phyloP scores from a whole-genome alignment of 2,888 invertebrate species.

The Anoplius nigerrimus region DNA sequence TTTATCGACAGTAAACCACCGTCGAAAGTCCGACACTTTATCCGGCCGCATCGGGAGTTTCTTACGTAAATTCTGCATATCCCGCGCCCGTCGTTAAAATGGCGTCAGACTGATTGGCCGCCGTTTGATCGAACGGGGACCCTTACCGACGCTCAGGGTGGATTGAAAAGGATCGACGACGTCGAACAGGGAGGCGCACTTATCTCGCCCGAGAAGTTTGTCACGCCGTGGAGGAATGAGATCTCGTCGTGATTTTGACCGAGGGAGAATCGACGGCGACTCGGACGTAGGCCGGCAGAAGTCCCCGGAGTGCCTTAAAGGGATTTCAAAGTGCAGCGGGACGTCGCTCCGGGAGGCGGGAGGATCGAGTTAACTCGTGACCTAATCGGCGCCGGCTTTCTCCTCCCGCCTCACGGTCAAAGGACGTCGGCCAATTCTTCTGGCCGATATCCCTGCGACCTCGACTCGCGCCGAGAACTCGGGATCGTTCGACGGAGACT shows the following conservation, averaged over 20 bases:
- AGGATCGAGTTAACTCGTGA: conserved; percentile 30
- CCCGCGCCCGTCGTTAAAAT: too few relatives aligned
- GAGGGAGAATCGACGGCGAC: conserved; percentile 23
- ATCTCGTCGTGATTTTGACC: conserved; percentile 15
- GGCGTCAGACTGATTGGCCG: too few relatives aligned
- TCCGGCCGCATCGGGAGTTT: too few relatives aligned
- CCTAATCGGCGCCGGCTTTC: conserved; percentile 36
- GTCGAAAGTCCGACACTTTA: too few relatives aligned
- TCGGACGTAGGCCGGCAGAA: conserved; percentile 26
- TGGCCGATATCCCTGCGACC: conserved; percentile 22
- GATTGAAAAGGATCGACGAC: conserved; percentile 28
- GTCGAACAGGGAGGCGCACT: conserved; percentile 46
- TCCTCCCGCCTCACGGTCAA: conserved; percentile 7
- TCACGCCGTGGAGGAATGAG: conserved; percentile 17
- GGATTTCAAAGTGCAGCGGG: conserved; percentile 20
- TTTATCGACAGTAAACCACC: too few relatives aligned
- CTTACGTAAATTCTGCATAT: too few relatives aligned
- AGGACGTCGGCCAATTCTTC: conserved; percentile 24
- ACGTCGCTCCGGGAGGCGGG: conserved; percentile 14
- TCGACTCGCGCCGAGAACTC: neutral
- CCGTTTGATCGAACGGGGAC: too few relatives aligned
- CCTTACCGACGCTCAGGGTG: neutral
- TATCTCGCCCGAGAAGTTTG: conserved; percentile 26
- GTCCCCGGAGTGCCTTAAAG: conserved; percentile 33
- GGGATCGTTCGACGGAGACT: conserved; percentile 17